Evolutionary conservation across 2,888 invertebrate species (phyloP).

Genomic region (Tyria jacobaeae): DNA sequence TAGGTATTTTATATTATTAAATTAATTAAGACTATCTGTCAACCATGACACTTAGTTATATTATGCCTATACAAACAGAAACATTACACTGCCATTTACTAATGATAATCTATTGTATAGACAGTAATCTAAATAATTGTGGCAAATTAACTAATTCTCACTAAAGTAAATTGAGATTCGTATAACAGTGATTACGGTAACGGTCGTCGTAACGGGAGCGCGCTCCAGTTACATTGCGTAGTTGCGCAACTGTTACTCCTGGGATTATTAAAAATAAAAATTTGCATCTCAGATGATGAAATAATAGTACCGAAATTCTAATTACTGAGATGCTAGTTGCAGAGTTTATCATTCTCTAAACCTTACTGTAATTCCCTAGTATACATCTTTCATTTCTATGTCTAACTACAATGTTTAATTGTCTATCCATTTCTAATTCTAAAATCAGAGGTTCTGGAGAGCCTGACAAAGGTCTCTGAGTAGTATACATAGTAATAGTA

Average conservation of each 20-base stretch:
- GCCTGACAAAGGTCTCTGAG: no score
- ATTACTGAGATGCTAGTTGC: background rate
- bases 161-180: conserved; percentile 50
- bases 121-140: background rate
- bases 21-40: background rate
- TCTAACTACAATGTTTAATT: background rate
- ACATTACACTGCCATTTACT: background rate
- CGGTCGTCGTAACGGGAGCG: conserved; percentile 71
- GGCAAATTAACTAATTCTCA: conserved; percentile 34
- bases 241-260: conserved; percentile 50
- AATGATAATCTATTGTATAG: background rate
- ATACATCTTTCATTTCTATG: background rate
- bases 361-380: background rate
- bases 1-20: background rate
- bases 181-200: conserved; percentile 64
- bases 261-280: conserved; percentile 28
- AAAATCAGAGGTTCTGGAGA: no score
- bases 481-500: no score
- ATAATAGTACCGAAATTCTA: background rate
- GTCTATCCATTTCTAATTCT: background rate
- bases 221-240: conserved; percentile 56
- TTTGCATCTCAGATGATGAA: conserved; percentile 13
- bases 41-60: background rate
- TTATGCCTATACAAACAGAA: background rate
- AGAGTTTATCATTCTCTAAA: background rate